phyloP scores from a whole-genome alignment of 2,113 vertebrate species.

The Neolamprologus variostigma region DNA sequence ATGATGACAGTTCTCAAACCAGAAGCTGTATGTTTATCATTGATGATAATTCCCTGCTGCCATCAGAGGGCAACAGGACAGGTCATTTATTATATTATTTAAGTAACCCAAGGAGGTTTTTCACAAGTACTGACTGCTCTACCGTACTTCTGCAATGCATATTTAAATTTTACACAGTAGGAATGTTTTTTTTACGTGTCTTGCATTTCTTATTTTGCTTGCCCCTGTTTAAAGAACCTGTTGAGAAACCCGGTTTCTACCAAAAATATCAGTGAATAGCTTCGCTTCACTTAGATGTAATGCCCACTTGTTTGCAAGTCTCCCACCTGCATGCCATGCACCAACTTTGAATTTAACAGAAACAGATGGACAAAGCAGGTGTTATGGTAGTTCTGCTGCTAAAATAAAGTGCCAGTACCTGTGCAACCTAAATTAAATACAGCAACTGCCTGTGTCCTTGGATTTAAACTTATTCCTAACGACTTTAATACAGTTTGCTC shows the following conservation, averaged over 20 bases:
- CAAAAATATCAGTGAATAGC: neutral
- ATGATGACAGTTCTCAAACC: neutral
- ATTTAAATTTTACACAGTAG: neutral
- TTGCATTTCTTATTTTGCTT: neutral
- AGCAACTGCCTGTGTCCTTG: neutral
- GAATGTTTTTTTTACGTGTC: neutral
- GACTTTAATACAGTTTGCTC: neutral
- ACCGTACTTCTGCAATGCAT: neutral
- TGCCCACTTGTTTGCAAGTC: neutral
- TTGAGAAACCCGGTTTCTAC: neutral
- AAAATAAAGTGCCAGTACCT: neutral
- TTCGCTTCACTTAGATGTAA: neutral
- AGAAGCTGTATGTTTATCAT: neutral
- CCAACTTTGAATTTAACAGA: neutral
- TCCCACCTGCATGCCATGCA: neutral
- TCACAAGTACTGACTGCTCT: neutral
- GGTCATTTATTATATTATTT: neutral
- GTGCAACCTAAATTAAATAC: neutral
- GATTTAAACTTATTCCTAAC: neutral
- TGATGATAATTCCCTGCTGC: neutral
- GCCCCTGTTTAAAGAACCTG: neutral
- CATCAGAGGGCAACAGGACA: neutral
- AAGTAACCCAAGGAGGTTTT: neutral
- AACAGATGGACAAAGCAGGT: neutral
- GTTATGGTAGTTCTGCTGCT: neutral